These are phyloP conservation scores for Cotesia typhae DNA, from an alignment of 1,140 invertebrate genomes.

Conservation along the genomic window DNA sequence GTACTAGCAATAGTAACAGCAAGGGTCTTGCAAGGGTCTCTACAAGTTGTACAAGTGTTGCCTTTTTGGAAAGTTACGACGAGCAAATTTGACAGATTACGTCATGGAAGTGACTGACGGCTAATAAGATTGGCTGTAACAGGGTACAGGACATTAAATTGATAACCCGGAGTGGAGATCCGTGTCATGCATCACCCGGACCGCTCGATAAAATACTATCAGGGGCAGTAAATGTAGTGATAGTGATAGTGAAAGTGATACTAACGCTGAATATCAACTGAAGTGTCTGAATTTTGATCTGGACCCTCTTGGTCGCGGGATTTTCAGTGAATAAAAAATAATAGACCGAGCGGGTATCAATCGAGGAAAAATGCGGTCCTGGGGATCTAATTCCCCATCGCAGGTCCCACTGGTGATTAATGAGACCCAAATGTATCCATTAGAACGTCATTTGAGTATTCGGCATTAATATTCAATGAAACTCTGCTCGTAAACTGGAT, in stretches of 20 bases:
- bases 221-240: neutral
- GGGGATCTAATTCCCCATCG: neutral
- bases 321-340: neutral
- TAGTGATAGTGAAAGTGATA: neutral
- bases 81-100: no score
- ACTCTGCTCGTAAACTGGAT: constrained; percentile 27
- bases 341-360: constrained; percentile 4
- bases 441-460: constrained; percentile 34
- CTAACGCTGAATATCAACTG: no score
- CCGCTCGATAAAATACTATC: no score
- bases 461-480: constrained; percentile 22
- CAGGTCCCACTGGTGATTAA: constrained; percentile 17
- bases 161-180: neutral
- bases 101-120: no score
- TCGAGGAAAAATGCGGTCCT: neutral
- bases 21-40: no score
- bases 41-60: no score
- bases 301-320: neutral
- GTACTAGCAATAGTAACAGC: no score
- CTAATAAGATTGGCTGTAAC: neutral
- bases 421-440: constrained; percentile 15
- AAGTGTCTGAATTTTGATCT: no score
- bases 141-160: neutral
- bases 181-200: no score
- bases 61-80: no score